These are phyloP conservation scores for Lepilemur septentrionalis DNA, from an alignment of 2,797 vertebrate genomes.

Conservation along the genomic window DNA sequence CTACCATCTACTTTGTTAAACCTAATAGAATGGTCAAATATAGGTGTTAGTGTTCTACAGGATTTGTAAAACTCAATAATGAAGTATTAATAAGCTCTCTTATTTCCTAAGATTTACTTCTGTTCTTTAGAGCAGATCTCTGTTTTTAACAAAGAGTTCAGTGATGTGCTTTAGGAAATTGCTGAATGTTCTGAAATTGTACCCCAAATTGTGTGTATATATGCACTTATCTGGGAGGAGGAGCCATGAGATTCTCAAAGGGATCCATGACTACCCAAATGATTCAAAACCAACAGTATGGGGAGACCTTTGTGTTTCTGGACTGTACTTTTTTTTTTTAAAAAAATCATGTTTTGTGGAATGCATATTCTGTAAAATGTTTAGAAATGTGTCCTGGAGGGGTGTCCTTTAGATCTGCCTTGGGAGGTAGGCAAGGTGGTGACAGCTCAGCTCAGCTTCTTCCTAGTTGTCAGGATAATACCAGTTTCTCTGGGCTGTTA, in stretches of 20 bases:
- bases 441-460: slow-evolving; percentile 2
- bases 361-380: slow-evolving; percentile 2
- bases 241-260: slow-evolving; percentile 24
- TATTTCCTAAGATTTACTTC: slow-evolving; percentile 63
- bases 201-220: slow-evolving; percentile 1
- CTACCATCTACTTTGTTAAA: not conserved
- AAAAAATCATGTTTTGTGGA: slow-evolving; percentile 7
- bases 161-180: slow-evolving; percentile 48
- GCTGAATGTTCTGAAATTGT: slow-evolving; percentile 49
- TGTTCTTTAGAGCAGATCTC: slow-evolving; percentile 49
- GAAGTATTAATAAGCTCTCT: slow-evolving; percentile 48
- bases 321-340: not conserved
- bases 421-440: not conserved
- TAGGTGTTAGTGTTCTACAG: slow-evolving; percentile 14
- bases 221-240: slow-evolving; percentile 41
- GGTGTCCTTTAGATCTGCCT: not conserved
- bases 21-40: not conserved
- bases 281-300: slow-evolving; percentile 18
- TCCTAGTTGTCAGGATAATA: not conserved
- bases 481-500: slow-evolving; percentile 27
- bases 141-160: slow-evolving; percentile 63
- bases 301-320: slow-evolving; percentile 36
- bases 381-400: slow-evolving; percentile 18
- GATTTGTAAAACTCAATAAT: slow-evolving; percentile 56
- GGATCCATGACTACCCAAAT: slow-evolving; percentile 41